Evolutionary conservation across 2,113 vertebrate species (phyloP).

Genomic region (Sinocyclocheilus anophthalmus): DNA sequence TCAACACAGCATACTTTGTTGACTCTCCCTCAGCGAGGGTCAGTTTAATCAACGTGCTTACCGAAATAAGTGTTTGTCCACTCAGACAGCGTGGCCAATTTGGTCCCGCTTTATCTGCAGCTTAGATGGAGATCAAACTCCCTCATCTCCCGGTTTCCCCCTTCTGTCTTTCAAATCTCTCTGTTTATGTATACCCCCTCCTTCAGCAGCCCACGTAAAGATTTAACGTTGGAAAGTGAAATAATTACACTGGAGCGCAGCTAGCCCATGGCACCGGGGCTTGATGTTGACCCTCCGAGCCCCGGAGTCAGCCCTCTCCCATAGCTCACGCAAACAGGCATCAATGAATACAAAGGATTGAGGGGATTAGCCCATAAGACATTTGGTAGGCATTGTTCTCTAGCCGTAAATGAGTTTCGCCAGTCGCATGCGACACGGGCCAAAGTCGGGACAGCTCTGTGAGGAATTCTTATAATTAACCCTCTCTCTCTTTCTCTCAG

Average conservation of each 20-base stretch:
- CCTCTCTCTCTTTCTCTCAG: conserved; percentile 45
- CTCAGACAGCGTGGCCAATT: conserved; percentile 68
- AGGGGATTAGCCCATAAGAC: conserved; percentile 84
- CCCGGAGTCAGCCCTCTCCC: conserved; percentile 72
- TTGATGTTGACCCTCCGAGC: conserved; percentile 78
- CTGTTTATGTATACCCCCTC: conserved; percentile 71
- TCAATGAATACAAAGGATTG: conserved; percentile 84
- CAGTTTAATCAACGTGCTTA: conserved; percentile 54
- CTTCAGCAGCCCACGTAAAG: conserved; percentile 59
- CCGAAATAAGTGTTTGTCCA: conserved; percentile 51
- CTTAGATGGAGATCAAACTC: conserved; percentile 78
- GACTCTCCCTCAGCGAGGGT: conserved; percentile 54
- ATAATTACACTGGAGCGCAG: conserved; percentile 73
- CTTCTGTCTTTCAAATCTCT: conserved; percentile 65
- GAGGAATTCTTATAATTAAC: conserved; percentile 80
- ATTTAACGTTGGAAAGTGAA: conserved; percentile 75
- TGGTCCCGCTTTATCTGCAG: conserved; percentile 63
- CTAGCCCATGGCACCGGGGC: conserved; percentile 74
- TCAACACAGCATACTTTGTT: conserved; percentile 40
- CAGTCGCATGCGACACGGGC: conserved; percentile 78
- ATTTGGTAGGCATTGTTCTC: conserved; percentile 83
- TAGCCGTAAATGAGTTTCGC: conserved; percentile 85
- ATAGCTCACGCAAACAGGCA: conserved; percentile 74
- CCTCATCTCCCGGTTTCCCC: conserved; percentile 65
- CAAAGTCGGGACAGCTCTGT: conserved; percentile 71